Evolutionary conservation across 2,797 vertebrate species (phyloP), one percentile per base, ranked within the genome.

Genomic region (Sebastes steindachneri): DNA sequence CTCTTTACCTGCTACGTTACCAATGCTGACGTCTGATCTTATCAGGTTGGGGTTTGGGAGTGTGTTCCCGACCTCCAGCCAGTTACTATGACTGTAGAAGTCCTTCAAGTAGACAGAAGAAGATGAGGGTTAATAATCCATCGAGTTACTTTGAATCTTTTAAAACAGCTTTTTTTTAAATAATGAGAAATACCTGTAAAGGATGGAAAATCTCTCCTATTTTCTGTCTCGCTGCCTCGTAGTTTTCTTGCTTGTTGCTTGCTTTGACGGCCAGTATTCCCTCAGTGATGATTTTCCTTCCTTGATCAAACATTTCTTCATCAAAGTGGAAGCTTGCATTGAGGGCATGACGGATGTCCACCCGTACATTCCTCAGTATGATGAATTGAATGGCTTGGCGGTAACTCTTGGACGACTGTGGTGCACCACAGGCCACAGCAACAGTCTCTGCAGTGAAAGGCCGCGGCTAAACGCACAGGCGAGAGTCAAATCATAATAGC

Each of bases 61-160:
- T n/a, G 0, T 79, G 25, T 83, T 88, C 4, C 88, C 90, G 60
- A 95, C 55, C 77, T 96, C 95, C 53, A 95, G 84, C 94, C 94
- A 96, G 91, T 96, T 95, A 73, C 93, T 95, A 14, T 96, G 95
- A 45, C 95, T 96, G 91, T 96, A 96, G 80, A 96, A 96, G 80
- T 96, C 95, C 95, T 96, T 58, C 11, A 70, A 17, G n/a, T 69
- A 1, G 26, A 69, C 64, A 70, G 35, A 73, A 62, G 3, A 48
- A 26, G 10, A 23, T 21, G 1, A 15, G 5, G 5, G 12, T 35
- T 31, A 54, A 17, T 21, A 15, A 51, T 15, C 1, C n/a, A 1
- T 26, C 3, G 11, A 11, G 2, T 31, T 54, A 19, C 9, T 71
- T 45, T 57, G 4, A 15, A 7, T 58, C 1, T 26, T 57, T 48